phyloP scores from a whole-genome alignment of 2,888 invertebrate genomes.

The Mesoligia furuncula region DNA sequence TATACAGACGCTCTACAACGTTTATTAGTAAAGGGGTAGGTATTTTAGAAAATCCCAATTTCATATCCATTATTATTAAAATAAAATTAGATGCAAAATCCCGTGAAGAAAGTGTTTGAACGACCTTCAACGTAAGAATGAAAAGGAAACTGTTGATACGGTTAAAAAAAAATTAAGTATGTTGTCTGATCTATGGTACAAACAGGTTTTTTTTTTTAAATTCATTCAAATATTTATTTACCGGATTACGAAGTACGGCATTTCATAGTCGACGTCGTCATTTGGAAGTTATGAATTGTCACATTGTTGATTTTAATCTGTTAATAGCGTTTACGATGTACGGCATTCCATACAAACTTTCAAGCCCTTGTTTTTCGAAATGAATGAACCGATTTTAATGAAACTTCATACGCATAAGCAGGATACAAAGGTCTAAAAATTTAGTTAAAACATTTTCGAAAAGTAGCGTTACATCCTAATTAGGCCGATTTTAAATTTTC shows the following conservation, averaged over 20 bases:
- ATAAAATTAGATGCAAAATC: background rate
- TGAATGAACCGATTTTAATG: too few species aligned
- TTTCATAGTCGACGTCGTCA: background rate
- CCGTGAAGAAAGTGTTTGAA: slow-evolving; percentile 31
- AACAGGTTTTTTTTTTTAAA: slow-evolving; percentile 38
- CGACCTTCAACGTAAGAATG: slow-evolving; percentile 34
- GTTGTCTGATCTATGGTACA: background rate
- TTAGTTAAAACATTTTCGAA: too few species aligned
- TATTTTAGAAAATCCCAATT: too few species aligned
- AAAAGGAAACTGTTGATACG: slow-evolving; percentile 12
- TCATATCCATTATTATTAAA: background rate
- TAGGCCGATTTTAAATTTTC: too few species aligned
- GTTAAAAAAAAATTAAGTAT: slow-evolving; percentile 12
- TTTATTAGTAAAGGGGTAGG: too few species aligned
- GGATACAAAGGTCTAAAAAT: too few species aligned
- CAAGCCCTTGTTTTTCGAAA: too few species aligned
- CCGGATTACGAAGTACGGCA: background rate
- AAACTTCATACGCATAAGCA: too few species aligned
- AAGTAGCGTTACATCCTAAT: too few species aligned
- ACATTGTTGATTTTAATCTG: slow-evolving; percentile 12
- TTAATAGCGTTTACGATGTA: too few species aligned
- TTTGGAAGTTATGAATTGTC: background rate
- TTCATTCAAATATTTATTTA: slow-evolving; percentile 10
- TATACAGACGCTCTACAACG: too few species aligned
- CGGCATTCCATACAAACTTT: too few species aligned